These are phyloP conservation scores for Typhlichthys eigenmanni DNA, from an alignment of 2,797 vertebrate species.

Conservation along the genomic window DNA sequence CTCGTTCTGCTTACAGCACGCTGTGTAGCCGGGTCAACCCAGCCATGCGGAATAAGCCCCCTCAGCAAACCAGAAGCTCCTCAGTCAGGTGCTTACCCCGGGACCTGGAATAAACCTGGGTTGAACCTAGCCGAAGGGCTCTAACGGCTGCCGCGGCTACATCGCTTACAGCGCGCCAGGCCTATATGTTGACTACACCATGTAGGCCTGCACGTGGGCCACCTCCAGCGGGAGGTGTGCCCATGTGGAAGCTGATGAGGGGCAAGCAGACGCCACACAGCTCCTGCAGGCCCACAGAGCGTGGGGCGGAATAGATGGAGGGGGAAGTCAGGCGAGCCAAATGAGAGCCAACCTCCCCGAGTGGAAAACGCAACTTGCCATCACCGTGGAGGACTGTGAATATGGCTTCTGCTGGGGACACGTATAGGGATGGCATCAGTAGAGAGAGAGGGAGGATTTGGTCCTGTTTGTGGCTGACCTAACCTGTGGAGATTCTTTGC, in stretches of 20 bases:
- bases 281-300: slow-evolving; percentile 28
- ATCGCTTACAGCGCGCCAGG: neutral
- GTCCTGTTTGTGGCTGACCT: no score
- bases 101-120: slow-evolving; percentile 37
- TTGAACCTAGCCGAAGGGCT: slow-evolving; percentile 28
- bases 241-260: slow-evolving; percentile 42
- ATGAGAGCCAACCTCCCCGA: slow-evolving; percentile 31
- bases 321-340: slow-evolving; percentile 51
- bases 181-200: slow-evolving; percentile 45
- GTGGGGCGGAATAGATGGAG: slow-evolving; percentile 35
- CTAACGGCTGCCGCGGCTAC: slow-evolving; percentile 14
- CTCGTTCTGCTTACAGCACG: slow-evolving; percentile 57
- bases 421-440: slow-evolving; percentile 19
- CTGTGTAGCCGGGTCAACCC: slow-evolving; percentile 33
- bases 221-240: slow-evolving; percentile 48
- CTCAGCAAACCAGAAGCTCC: slow-evolving; percentile 39
- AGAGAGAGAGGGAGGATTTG: neutral
- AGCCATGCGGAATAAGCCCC: slow-evolving; percentile 40
- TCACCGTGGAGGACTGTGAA: slow-evolving; percentile 54
- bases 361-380: slow-evolving; percentile 62
- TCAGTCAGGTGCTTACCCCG: slow-evolving; percentile 24
- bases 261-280: slow-evolving; percentile 33
- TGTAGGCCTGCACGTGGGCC: slow-evolving; percentile 39
- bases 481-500: no score
- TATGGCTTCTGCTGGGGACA: slow-evolving; percentile 42